Evolutionary conservation across 2,797 vertebrate genomes (phyloP).

Genomic region (Semaprochilodus insignis): DNA sequence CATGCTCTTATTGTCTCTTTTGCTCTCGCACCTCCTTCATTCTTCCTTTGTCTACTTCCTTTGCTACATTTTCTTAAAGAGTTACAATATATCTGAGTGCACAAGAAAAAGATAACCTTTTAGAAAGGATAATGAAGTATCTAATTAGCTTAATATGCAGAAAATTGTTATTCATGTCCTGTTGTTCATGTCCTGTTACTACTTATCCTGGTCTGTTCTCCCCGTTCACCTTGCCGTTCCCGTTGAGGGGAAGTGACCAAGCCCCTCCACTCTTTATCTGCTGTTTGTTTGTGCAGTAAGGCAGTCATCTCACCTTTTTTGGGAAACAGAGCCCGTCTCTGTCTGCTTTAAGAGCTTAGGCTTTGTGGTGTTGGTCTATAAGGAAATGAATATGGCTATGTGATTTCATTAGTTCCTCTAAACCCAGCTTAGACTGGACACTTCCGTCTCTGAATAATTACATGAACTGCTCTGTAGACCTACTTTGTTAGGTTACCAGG

Average conservation of each 20-base stretch:
- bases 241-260: neutral
- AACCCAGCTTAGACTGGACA: neutral
- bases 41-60: too few relatives aligned
- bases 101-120: too few relatives aligned
- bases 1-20: too few relatives aligned
- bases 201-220: too few relatives aligned
- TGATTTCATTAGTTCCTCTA: neutral
- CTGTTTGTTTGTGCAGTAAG: neutral
- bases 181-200: too few relatives aligned
- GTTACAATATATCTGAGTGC: too few relatives aligned
- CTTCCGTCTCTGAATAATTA: neutral
- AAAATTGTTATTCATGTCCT: neutral
- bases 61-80: too few relatives aligned
- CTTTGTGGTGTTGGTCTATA: neutral
- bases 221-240: neutral
- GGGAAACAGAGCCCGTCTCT: too few relatives aligned
- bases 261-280: neutral
- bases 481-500: neutral
- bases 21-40: too few relatives aligned
- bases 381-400: neutral
- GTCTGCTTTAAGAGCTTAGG: neutral
- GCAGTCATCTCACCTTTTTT: neutral
- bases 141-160: neutral
- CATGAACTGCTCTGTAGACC: neutral
- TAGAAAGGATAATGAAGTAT: neutral